phyloP scores from a whole-genome alignment of 1,140 invertebrate genomes.

The Apis cerana region DNA sequence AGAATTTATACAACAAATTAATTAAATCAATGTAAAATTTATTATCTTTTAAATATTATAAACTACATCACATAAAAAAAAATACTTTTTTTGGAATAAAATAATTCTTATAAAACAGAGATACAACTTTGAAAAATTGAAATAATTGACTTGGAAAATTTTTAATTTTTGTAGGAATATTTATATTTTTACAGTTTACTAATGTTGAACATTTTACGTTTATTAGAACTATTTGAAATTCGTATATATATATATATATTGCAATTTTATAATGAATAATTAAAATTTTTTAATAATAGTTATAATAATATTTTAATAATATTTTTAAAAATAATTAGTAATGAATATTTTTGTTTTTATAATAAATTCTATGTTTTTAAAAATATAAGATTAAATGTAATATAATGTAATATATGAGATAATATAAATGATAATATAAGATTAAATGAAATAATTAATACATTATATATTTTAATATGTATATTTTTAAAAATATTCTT shows the following conservation, averaged over 20 bases:
- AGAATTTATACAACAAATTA: neutral
- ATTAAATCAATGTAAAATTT: neutral
- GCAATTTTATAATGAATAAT: neutral
- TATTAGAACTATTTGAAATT: neutral
- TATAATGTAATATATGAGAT: too few species aligned
- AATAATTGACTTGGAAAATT: neutral
- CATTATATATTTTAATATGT: neutral
- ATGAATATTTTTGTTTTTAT: too few species aligned
- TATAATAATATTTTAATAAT: neutral
- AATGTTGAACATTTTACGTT: neutral
- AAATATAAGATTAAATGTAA: too few species aligned
- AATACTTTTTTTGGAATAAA: neutral
- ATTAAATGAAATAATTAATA: neutral
- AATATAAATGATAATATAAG: too few species aligned
- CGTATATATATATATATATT: neutral
- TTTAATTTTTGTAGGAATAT: neutral
- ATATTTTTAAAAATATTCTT: neutral
- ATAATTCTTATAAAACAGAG: neutral
- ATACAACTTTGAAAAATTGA: conserved; percentile 17
- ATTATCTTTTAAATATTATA: neutral
- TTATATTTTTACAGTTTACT: neutral
- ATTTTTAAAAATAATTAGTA: neutral
- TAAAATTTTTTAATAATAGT: neutral
- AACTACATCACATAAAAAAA: neutral
- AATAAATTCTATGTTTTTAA: too few species aligned